Evolutionary conservation across 1,140 invertebrate genomes (phyloP).

Genomic region (Sipha flava): DNA sequence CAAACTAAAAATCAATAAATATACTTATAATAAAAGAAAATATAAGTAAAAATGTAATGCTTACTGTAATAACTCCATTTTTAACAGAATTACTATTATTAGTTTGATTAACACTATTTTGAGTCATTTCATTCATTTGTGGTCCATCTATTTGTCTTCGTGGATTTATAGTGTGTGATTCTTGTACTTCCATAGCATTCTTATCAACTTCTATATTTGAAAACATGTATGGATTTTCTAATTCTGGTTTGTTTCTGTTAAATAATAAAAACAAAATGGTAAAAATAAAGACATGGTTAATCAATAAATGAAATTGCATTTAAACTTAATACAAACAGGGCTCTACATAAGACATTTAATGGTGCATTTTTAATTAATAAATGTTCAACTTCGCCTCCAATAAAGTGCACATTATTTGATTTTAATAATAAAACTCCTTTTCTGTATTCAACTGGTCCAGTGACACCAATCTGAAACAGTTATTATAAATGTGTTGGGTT

Average conservation of each 20-base stretch:
- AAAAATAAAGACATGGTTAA: no score
- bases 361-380: constrained; percentile 51
- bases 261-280: not conserved
- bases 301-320: not conserved
- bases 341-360: constrained; percentile 53
- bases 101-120: not conserved
- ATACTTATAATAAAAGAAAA: not conserved
- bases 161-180: not conserved
- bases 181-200: not conserved
- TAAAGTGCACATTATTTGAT: constrained; percentile 52
- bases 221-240: constrained; percentile 14
- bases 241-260: not conserved
- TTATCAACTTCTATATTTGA: constrained; percentile 14
- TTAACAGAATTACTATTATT: not conserved
- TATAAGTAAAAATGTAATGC: not conserved
- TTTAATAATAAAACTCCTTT: constrained; percentile 61
- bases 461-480: constrained; percentile 46
- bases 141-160: not conserved
- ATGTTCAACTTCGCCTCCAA: constrained; percentile 67
- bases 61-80: not conserved
- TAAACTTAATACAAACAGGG: constrained; percentile 45
- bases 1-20: constrained; percentile 1
- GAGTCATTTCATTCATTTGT: not conserved
- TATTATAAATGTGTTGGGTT: not conserved
- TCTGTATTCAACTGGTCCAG: constrained; percentile 60